Evolutionary conservation across 2,797 vertebrate species (phyloP), one percentile per base, ranked within the genome.

Genomic region (Hypotaenidia philippensis): DNA sequence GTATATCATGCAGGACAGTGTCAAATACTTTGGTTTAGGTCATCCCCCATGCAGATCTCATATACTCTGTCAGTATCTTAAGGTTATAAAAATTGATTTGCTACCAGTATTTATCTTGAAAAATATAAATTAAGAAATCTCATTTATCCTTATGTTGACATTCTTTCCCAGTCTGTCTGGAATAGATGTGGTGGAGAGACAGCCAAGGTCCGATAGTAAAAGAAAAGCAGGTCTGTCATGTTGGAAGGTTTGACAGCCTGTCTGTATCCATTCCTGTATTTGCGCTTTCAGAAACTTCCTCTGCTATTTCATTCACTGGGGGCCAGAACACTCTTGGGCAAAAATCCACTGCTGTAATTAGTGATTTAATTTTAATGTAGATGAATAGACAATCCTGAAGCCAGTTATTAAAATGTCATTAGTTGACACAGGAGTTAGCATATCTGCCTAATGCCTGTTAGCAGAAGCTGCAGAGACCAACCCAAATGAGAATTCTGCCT

Each of bases 381-480:
- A 91, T 95, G 95, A 96, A 94, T 93, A 96, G 94, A 93, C 89
- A 95, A 70, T 96, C 82, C 87, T 76, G 94, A 92, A 96, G 82
- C 95, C 87, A 90, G 92, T 92, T 96, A 96, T 96, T 96, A 96
- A 93, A 92, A 95, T 94, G 91, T 91, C 92, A 84, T 96, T 92
- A 91, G 55, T 76, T 94, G 92, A 93, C 91, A 92, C 41, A 89
- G 89, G 94, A 96, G 79, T 94, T 92, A 93, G 72, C 65, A 21
- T 81, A 93, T 84, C 86, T 91, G 83, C 76, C 74, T 90, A 50
- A 72, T 84, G 72, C 83, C 89, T 95, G 87, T 75, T 89, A 91
- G 59, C 38, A 92, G 91, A 93, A 94, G 87, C 89, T 81, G 59
- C 75, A 60, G 84, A 94, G 89, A 94, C 69, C 84, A 92, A 45